These are phyloP conservation scores for Apis mellifera DNA, from an alignment of 1,140 invertebrate species.

Conservation along the genomic window Amel_HAv3.1 CM009936.2:11719501-11720000, in stretches of 20 bases:
- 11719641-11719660: too few species aligned
- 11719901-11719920: neutral
- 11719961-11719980: slow-evolving; percentile 10
- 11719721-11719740: too few species aligned
- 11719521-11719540: neutral
- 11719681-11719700: too few species aligned
- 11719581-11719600: too few species aligned
- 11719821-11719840: slow-evolving; percentile 29
- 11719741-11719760: too few species aligned
- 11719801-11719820: neutral
- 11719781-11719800: slow-evolving; percentile 2
- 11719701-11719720: too few species aligned
- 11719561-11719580: neutral
- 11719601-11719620: too few species aligned
- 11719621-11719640: too few species aligned
- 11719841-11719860: slow-evolving; percentile 39
- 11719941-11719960: neutral
- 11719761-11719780: too few species aligned
- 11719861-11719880: slow-evolving; percentile 7
- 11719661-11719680: too few species aligned
- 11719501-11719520: slow-evolving; percentile 19
- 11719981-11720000: neutral
- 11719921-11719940: slow-evolving; percentile 31
- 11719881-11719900: neutral
- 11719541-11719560: neutral